Percentiles rank a stretch among this genome's conserved stretches.
phyloP scores from a whole-genome alignment of 2,888 invertebrate genomes.

The Blastobasis lacticolella region DNA sequence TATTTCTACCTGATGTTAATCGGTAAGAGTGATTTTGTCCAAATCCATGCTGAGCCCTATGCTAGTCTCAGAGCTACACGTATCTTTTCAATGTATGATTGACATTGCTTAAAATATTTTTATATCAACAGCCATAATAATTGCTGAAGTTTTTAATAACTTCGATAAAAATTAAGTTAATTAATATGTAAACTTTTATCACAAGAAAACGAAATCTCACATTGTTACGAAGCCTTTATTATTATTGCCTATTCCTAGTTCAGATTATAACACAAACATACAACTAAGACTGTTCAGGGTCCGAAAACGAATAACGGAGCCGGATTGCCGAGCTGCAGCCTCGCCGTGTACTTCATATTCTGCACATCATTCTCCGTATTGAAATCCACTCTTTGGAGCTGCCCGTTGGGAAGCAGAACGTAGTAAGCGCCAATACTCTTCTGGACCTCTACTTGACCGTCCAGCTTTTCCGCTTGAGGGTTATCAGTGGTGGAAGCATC shows the following conservation, averaged over 20 bases:
- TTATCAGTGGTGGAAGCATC: conserved; percentile 49
- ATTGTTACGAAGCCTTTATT: too few species aligned
- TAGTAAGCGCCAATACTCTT: conserved; percentile 76
- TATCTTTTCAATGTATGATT: too few species aligned
- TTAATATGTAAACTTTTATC: background rate
- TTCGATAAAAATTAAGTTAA: too few species aligned
- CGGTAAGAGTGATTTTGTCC: too few species aligned
- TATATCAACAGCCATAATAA: background rate
- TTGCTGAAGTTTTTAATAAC: too few species aligned
- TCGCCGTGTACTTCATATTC: conserved; percentile 77
- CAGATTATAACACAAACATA: background rate
- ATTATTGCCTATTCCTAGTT: too few species aligned
- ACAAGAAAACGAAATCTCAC: too few species aligned
- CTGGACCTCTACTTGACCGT: conserved; percentile 53
- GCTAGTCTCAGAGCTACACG: too few species aligned
- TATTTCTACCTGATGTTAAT: background rate
- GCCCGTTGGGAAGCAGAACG: conserved; percentile 77
- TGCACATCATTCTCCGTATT: conserved; percentile 60
- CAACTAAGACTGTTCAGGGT: conserved; percentile 25
- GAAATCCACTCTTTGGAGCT: conserved; percentile 76
- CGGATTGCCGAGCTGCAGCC: conserved; percentile 65
- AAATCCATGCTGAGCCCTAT: too few species aligned
- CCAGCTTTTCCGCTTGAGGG: conserved; percentile 47
- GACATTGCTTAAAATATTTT: too few species aligned
- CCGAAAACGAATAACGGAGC: conserved; percentile 47